Evolutionary conservation across 2,888 invertebrate genomes (phyloP).

Genomic region (Mystacides longicornis): DNA sequence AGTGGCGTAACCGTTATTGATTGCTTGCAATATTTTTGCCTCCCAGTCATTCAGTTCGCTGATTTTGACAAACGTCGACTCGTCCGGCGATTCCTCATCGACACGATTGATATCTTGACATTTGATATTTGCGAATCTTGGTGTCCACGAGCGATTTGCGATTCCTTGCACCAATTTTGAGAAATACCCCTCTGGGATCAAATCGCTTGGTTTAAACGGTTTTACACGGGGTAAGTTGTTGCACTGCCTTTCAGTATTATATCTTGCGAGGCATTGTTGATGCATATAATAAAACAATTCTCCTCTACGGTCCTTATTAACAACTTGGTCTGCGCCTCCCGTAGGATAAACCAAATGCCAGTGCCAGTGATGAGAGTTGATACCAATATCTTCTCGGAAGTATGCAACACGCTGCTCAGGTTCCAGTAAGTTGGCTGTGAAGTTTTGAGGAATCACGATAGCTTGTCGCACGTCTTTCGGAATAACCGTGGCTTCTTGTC

Average conservation of each 20-base stretch:
- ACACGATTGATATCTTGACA: slow-evolving; percentile 61
- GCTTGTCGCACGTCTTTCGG: slow-evolving; percentile 33
- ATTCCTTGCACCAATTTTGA: slow-evolving; percentile 70
- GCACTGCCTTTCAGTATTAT: slow-evolving; percentile 67
- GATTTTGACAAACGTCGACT: slow-evolving; percentile 29
- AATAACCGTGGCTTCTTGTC: background rate
- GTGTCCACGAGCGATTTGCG: slow-evolving; percentile 65
- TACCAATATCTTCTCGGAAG: slow-evolving; percentile 46
- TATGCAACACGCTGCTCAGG: slow-evolving; percentile 35
- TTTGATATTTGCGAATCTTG: slow-evolving; percentile 53
- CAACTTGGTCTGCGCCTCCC: slow-evolving; percentile 54
- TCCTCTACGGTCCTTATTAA: slow-evolving; percentile 65
- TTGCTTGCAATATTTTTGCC: slow-evolving; percentile 64
- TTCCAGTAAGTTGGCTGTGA: slow-evolving; percentile 32
- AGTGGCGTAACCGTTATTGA: slow-evolving; percentile 54
- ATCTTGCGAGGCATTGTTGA: slow-evolving; percentile 60
- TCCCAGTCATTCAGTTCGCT: slow-evolving; percentile 68
- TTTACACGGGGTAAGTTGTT: slow-evolving; percentile 59
- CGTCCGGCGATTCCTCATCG: slow-evolving; percentile 42
- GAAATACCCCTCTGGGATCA: slow-evolving; percentile 72
- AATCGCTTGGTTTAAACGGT: slow-evolving; percentile 57
- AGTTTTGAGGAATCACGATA: slow-evolving; percentile 31
- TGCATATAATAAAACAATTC: slow-evolving; percentile 79
- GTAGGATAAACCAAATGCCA: slow-evolving; percentile 86
- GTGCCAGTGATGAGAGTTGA: slow-evolving; percentile 60